Evolutionary conservation across 2,113 vertebrate genomes (phyloP), one percentile per base, ranked within the genome.

Genomic region (Passer montanus): DNA sequence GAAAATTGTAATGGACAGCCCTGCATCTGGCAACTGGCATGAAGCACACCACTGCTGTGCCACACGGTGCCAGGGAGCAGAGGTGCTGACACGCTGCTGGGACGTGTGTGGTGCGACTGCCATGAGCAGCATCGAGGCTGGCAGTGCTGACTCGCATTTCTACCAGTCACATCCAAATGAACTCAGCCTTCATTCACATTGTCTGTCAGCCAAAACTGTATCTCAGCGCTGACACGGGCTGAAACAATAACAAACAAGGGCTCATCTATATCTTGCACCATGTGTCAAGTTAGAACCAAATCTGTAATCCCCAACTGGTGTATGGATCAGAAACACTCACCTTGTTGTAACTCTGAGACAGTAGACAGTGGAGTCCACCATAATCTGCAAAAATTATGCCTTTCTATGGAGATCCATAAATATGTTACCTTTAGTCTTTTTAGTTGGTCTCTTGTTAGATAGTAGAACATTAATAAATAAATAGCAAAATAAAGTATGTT

Each of bases 111-210:
- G n/a, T 12, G 41, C 3, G 1, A 20, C 11, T 33, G 53, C 24
- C 28, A 33, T 0, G 1, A 2, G 9, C 55, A 66, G 41, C 33
- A 37, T 3, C 0, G 0, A 53, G 66, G 31, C 44, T 81, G 8
- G 8, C 55, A 74, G 43, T 4, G 10, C 47, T 44, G 17, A 52
- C 52, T 35, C 27, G 31, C 10, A 7, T 35, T 88, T 69, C 55
- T 73, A 52, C 39, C 63, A 47, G 31, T 63, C 72, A 72, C 43
- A 60, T n/a, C 33, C n/a, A 67, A 86, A 49, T 74, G 86, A 89
- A 90, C 22, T 56, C 15, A 0, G 67, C 49, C 67, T 91, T 76
- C 64, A 81, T 60, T 67, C 24, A 37, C 39, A 58, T 2, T 78
- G n/a, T 50, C 56, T 35, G 13, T 11, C 64, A 87, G 79, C n/a